phyloP scores from a whole-genome alignment of 2,797 vertebrate genomes.

The Sylvia borin region DNA sequence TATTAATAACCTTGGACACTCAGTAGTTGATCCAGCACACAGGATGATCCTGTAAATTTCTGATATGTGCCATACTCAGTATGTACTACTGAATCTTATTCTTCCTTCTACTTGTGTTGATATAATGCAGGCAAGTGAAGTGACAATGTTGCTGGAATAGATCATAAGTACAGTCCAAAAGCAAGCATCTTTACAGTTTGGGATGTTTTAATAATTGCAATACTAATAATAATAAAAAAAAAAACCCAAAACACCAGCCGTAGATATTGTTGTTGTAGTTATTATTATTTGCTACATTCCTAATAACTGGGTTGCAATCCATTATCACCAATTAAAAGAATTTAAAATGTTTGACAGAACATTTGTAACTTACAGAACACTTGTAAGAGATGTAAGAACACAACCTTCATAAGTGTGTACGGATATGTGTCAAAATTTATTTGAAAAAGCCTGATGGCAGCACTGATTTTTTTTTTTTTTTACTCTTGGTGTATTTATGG shows the following conservation, averaged over 20 bases:
- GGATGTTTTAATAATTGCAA: background rate
- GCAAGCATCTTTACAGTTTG: background rate
- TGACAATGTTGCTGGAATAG: background rate
- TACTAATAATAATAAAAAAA: background rate
- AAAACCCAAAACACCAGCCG: background rate
- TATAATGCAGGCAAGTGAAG: background rate
- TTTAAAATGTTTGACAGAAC: background rate
- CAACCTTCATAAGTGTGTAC: background rate
- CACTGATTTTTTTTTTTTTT: background rate
- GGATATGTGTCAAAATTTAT: background rate
- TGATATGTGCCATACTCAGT: background rate
- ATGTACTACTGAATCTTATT: background rate
- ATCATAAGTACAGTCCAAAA: background rate
- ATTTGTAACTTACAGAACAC: background rate
- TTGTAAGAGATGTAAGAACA: background rate
- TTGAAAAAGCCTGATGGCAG: background rate
- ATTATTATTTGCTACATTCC: background rate
- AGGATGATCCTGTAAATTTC: background rate
- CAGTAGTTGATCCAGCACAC: background rate
- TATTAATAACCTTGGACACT: background rate
- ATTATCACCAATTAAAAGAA: background rate
- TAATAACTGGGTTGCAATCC: background rate
- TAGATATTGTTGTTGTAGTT: background rate
- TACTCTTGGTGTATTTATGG: background rate
- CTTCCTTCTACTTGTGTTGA: background rate